Percentiles rank a stretch among this genome's conserved stretches.
These are phyloP conservation scores for Polietes domitor DNA, from an alignment of 2,888 invertebrate genomes.

Conservation along the genomic window DNA sequence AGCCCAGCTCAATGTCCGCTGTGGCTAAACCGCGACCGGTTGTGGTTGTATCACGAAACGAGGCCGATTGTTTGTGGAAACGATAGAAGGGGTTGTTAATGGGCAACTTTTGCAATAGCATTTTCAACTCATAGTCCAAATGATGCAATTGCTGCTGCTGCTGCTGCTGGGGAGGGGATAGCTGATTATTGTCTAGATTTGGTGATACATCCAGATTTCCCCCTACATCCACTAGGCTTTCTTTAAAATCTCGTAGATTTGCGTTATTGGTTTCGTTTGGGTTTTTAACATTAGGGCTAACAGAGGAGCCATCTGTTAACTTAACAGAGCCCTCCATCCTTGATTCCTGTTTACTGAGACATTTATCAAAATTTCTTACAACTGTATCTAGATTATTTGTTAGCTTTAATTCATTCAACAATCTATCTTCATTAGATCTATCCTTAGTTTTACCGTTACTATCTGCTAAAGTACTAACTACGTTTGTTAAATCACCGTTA, in stretches of 20 bases:
- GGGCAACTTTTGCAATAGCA: slow-evolving; percentile 75
- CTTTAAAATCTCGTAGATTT: background rate
- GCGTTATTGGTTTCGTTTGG: too few relatives aligned
- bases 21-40: slow-evolving; percentile 55
- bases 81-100: slow-evolving; percentile 79
- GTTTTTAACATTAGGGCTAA: background rate
- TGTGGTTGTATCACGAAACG: slow-evolving; percentile 72
- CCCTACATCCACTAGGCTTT: too few relatives aligned
- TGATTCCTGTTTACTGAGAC: background rate
- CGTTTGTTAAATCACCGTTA: slow-evolving; percentile 48
- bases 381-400: background rate
- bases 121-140: slow-evolving; percentile 70
- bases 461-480: slow-evolving; percentile 14
- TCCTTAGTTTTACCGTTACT: background rate
- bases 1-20: slow-evolving; percentile 40
- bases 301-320: background rate
- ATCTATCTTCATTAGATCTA: background rate
- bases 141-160: background rate
- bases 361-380: background rate
- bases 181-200: background rate
- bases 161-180: background rate
- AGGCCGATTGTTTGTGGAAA: slow-evolving; percentile 78
- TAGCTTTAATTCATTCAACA: background rate
- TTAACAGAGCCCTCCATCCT: background rate
- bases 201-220: background rate